Percentiles rank a stretch among this genome's conserved stretches.
These are phyloP conservation scores for Leptinotarsa lineolata DNA, from an alignment of 1,140 invertebrate genomes.

Conservation along the genomic window DNA sequence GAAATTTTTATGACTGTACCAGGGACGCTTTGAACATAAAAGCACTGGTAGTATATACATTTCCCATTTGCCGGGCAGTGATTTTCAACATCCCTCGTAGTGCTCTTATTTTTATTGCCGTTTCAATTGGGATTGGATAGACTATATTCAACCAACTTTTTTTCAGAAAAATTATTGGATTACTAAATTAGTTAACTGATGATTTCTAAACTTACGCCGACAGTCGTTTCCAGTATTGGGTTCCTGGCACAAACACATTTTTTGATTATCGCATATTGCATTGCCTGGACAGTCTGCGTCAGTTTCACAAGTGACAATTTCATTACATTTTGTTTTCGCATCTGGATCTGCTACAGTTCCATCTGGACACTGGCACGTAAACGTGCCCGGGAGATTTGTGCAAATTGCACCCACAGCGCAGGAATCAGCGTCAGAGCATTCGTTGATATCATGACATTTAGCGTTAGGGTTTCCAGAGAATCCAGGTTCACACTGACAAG, in stretches of 20 bases:
- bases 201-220: constrained; percentile 71
- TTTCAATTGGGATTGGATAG: no score
- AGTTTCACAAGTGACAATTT: constrained; percentile 74
- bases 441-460: constrained; percentile 81
- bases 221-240: constrained; percentile 90
- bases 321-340: constrained; percentile 74
- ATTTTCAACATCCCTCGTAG: no score
- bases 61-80: no score
- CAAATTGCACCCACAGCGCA: constrained; percentile 83
- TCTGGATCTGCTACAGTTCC: constrained; percentile 82
- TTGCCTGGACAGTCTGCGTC: constrained; percentile 86
- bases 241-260: constrained; percentile 83
- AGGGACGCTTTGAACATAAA: no score
- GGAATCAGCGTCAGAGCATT: constrained; percentile 68
- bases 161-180: no score
- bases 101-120: no score
- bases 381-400: constrained; percentile 76
- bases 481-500: constrained; percentile 78
- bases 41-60: no score
- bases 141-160: no score
- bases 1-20: no score
- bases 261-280: constrained; percentile 77
- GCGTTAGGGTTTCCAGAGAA: constrained; percentile 78
- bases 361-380: constrained; percentile 78
- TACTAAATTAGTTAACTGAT: no score